Base-by-base conservation (phyloP, 2,113 vertebrate genomes). In the Trinectes maculatus region DNA sequence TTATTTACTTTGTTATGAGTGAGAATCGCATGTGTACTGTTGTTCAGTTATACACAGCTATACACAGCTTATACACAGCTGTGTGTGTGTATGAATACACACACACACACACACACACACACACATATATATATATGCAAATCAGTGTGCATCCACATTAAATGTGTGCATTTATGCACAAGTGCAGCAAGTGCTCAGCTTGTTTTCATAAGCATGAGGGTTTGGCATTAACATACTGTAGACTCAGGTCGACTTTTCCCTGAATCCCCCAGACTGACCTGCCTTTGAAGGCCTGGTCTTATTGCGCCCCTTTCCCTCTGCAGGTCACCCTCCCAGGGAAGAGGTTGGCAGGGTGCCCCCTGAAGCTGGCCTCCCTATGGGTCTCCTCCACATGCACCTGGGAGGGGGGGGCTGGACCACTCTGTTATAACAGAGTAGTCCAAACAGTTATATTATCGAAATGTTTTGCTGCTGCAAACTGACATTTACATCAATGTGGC, bases 281-380 rank as follows among this genome's bases (percentile, higher is more conserved):
- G 81, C 71, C 59, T 34, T 85, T 62, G 59, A 75, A 74, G 83
- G 74, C 28, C 31, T 18, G 16, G 57, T 70, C 59, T 66, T 43
- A 29, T 72, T 85, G 82, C 73, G 61, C 13, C 47, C n/a, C 55
- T 43, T 55, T 43, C 48, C 85, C 66, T 71, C 55, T 59, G 68
- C 73, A 79, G 83, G 85, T 79, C 80, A 44, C 61, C 71, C 37
- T 73, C 52, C 12, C 0, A 73, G 53, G 57, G 37, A 78, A 89
- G 64, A 73, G 66, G 12, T 81, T 70, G 64, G 9, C 62, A 74
- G 86, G 83, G 71, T 89, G 77, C 84, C 72, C 85, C 72, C 59
- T 53, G 16, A 39, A 12, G 77, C 76, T 29, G 5, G 13, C 67
- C 58, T 60, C 59, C 59, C 56, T 24, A 19, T 26, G 71, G 59